Evolutionary conservation across 2,113 vertebrate genomes (phyloP), one percentile per base, ranked within the genome.

Genomic region (Lampris megalopsis): DNA sequence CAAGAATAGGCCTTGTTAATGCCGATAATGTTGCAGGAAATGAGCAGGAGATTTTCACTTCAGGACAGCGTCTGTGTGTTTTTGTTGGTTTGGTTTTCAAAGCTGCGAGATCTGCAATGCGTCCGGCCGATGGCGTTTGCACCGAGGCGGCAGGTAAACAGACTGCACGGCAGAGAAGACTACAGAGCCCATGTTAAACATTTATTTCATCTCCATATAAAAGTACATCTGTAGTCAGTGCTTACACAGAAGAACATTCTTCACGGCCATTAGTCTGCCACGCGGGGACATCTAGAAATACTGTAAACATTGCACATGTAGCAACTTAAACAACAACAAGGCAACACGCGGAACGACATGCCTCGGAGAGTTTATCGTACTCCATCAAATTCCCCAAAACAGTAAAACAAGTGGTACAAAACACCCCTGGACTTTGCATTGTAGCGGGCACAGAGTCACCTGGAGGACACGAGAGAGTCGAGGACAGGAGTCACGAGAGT

Each of bases 251-350:
- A n/a, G 11, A 59, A 24, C 80, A 66, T 66, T 52, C n/a, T 11
- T 48, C 67, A 5, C 48, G 1, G 62, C 49, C 45, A 1, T 6
- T 13, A 40, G 1, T 59, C 37, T 49, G 43, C n/a, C 38, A 9
- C 47, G 7, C 3, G 59, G 11, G 9, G 42, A 41, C 41, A 52
- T 3, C 2, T 35, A 75, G 47, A 38, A 57, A 48, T 9, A 40
- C 61, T 81, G 79, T 76, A 68, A 77, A 82, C 69, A 9, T 41
- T 24, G 56, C 56, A 42, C 24, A 57, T 38, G 50, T 41, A 52
- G 68, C 49, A 41, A 75, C 71, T 37, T 41, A 2, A 67, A 49
- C 36, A 70, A 3, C 42, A 58, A 65, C 61, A 56, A 10, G 63
- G 48, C 45, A 66, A 45, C 60, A 62, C 43, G 60, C 60, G 38